A percentile compares a stretch with the other conserved stretches of the same genome.
Evolutionary conservation across 2,797 vertebrate genomes (phyloP).

Genomic region (Mus spretus): DNA sequence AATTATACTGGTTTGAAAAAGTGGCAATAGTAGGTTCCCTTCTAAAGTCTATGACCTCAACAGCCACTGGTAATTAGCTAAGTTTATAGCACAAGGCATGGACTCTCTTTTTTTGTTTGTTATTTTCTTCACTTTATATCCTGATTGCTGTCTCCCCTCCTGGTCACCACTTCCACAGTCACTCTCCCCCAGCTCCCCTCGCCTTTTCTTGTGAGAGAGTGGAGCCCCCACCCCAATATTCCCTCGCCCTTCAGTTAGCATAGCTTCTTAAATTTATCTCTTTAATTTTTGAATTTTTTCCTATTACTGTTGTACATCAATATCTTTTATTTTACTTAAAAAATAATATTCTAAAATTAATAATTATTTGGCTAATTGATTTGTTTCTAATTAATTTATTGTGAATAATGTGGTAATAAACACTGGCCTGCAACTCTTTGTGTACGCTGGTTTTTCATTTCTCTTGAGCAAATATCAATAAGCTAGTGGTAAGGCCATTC

Average conservation of each 20-base stretch:
- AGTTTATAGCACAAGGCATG: neutral
- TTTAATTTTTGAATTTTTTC: slow-evolving; percentile 32
- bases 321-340: slow-evolving; percentile 13
- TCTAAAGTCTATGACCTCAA: neutral
- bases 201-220: neutral
- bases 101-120: neutral
- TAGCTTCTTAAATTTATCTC: neutral
- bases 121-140: too few relatives aligned
- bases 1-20: neutral
- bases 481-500: neutral
- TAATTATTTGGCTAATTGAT: slow-evolving; percentile 7
- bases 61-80: neutral
- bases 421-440: neutral
- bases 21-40: neutral
- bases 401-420: neutral
- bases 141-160: too few relatives aligned
- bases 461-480: slow-evolving; percentile 4
- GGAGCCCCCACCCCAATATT: too few relatives aligned
- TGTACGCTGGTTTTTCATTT: slow-evolving; percentile 41
- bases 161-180: too few relatives aligned
- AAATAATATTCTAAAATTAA: slow-evolving; percentile 9
- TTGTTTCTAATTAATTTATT: slow-evolving; percentile 40
- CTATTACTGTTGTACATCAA: neutral
- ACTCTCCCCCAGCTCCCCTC: too few relatives aligned
- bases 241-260: neutral